A percentile compares a stretch with the other conserved stretches of the same genome.
Conservation (phyloP, 2,888 invertebrate genomes). For the Bimastos eiseni region DNA sequence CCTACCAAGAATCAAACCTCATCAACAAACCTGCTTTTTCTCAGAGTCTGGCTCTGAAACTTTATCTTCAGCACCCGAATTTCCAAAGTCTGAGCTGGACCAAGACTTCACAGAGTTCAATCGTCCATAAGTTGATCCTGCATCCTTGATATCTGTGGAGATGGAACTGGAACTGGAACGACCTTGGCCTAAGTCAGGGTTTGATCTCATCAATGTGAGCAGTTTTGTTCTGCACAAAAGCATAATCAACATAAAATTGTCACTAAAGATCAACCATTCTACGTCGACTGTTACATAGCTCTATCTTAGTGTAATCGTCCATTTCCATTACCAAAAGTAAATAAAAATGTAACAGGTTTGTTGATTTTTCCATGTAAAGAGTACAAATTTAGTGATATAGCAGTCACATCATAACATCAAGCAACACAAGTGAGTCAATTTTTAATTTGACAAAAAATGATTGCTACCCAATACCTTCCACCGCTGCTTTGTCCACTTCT, state of each 20-base stretch:
- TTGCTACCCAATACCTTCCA: background rate
- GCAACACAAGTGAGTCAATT: background rate
- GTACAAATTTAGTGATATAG: too few species aligned
- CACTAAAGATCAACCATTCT: background rate
- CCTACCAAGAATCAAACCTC: background rate
- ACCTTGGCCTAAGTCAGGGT: background rate
- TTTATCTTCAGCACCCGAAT: background rate
- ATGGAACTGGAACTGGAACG: background rate
- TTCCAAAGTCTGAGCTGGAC: slow-evolving; percentile 9
- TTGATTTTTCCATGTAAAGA: too few species aligned
- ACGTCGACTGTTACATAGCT: background rate
- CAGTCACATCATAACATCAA: background rate
- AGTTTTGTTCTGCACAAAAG: background rate
- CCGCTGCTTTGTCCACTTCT: background rate
- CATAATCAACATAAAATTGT: background rate
- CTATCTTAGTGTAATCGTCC: background rate
- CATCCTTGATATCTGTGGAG: background rate
- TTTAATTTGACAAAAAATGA: background rate
- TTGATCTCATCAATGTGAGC: background rate
- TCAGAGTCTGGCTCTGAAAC: background rate
- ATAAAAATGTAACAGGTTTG: background rate
- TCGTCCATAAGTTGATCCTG: background rate
- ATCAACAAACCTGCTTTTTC: background rate
- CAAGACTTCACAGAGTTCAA: background rate
- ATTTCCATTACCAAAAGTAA: background rate